phyloP scores from a whole-genome alignment of 2,888 invertebrate species.

The Sarcophaga rosellei region DNA sequence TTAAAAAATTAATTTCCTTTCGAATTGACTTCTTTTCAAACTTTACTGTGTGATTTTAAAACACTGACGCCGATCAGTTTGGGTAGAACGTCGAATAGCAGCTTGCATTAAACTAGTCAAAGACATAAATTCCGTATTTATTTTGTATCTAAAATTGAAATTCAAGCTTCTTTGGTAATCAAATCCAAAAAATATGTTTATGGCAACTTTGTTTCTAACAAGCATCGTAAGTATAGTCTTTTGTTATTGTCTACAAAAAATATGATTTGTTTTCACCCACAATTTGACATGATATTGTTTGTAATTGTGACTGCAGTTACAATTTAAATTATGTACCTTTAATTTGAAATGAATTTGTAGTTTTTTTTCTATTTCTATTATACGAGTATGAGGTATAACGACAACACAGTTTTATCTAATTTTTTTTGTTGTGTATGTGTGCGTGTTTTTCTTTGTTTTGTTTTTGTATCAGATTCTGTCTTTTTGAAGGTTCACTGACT shows the following conservation, averaged over 20 bases:
- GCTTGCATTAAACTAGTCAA: too few species aligned
- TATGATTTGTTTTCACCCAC: not conserved
- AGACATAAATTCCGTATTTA: too few species aligned
- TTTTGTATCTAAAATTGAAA: too few species aligned
- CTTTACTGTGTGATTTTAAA: too few species aligned
- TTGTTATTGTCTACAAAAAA: not conserved
- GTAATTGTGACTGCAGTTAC: not conserved
- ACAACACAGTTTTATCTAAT: not conserved
- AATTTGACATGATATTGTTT: not conserved
- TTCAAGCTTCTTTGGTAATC: not conserved
- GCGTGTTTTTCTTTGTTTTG: not conserved
- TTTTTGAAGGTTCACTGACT: constrained; percentile 65
- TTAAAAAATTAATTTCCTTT: too few species aligned
- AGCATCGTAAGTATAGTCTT: not conserved
- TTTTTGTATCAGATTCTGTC: not conserved
- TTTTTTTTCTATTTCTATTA: too few species aligned
- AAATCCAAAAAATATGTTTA: constrained; percentile 19
- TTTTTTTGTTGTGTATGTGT: not conserved
- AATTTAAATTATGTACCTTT: not conserved
- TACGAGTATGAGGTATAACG: not conserved
- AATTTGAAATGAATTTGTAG: not conserved
- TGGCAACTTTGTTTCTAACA: constrained; percentile 38
- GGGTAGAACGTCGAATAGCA: too few species aligned
- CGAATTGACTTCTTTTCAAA: too few species aligned
- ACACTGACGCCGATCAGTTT: too few species aligned